phyloP scores from a whole-genome alignment of 2,797 vertebrate genomes.

The Limosa lapponica region DNA sequence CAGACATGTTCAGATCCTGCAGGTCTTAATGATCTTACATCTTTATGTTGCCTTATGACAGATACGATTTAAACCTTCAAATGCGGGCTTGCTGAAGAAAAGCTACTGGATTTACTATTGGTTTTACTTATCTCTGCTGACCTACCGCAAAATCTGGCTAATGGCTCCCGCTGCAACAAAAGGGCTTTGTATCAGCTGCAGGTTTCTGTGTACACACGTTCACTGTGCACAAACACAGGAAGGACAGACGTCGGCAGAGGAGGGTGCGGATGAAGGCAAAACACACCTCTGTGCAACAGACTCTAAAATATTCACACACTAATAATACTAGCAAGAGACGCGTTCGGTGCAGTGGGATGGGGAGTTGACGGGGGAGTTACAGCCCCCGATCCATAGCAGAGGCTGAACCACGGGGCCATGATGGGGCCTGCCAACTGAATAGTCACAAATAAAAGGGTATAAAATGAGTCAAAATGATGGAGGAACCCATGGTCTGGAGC shows the following conservation, averaged over 20 bases:
- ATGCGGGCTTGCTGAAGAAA: background rate
- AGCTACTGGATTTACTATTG: background rate
- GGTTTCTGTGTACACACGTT: background rate
- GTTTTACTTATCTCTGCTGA: conserved; percentile 1
- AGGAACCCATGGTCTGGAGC: background rate
- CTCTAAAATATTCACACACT: accelerated
- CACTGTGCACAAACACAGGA: background rate
- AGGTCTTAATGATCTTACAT: background rate
- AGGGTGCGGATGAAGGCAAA: background rate
- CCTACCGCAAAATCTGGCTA: background rate
- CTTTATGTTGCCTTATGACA: background rate
- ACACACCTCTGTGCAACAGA: accelerated
- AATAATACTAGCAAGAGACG: too few species aligned
- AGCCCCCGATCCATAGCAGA: accelerated
- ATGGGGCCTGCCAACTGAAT: background rate
- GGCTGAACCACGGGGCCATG: background rate
- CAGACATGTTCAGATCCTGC: background rate
- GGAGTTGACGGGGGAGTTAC: background rate
- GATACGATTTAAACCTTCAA: background rate
- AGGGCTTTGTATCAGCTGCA: background rate
- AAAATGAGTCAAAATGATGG: background rate
- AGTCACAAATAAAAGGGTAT: background rate
- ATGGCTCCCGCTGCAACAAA: background rate
- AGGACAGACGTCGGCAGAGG: background rate
- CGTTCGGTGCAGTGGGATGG: accelerated